phyloP scores from a whole-genome alignment of 2,797 vertebrate species.

The Pelobates cultripes region DNA sequence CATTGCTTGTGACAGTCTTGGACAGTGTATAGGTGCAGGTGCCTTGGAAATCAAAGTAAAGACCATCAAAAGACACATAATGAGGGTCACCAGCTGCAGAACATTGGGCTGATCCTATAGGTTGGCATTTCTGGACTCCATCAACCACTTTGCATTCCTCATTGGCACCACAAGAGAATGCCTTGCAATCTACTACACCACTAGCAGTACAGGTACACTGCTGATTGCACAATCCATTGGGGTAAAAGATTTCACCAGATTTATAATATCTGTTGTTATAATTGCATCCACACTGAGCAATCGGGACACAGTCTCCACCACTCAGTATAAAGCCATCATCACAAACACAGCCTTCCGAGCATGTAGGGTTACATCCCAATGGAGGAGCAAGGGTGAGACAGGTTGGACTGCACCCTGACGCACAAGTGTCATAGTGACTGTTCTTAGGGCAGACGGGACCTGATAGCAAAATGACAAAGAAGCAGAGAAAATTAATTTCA shows the following conservation, averaged over 20 bases:
- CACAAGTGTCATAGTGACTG: slow-evolving; percentile 73
- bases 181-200: slow-evolving; percentile 66
- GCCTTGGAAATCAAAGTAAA: slow-evolving; percentile 73
- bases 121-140: slow-evolving; percentile 74
- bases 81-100: slow-evolving; percentile 77
- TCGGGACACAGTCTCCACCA: slow-evolving; percentile 72
- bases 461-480: slow-evolving; percentile 52
- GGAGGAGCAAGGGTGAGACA: slow-evolving; percentile 67
- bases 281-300: slow-evolving; percentile 76
- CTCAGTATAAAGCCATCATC: slow-evolving; percentile 72
- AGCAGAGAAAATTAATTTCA: no score
- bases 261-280: slow-evolving; percentile 69
- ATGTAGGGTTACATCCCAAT: slow-evolving; percentile 60
- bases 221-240: slow-evolving; percentile 29
- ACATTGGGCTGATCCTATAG: slow-evolving; percentile 72
- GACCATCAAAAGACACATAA: slow-evolving; percentile 81
- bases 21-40: slow-evolving; percentile 77
- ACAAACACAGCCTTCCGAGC: slow-evolving; percentile 78
- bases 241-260: slow-evolving; percentile 58
- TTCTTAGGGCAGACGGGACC: slow-evolving; percentile 73
- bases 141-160: slow-evolving; percentile 73
- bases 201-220: slow-evolving; percentile 68
- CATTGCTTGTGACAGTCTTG: slow-evolving; percentile 48
- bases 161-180: slow-evolving; percentile 61
- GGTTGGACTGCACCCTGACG: slow-evolving; percentile 65